Evolutionary conservation across 2,888 invertebrate genomes (phyloP), one percentile per base, ranked within the genome.

Genomic region (Margaritifera margaritifera): DNA sequence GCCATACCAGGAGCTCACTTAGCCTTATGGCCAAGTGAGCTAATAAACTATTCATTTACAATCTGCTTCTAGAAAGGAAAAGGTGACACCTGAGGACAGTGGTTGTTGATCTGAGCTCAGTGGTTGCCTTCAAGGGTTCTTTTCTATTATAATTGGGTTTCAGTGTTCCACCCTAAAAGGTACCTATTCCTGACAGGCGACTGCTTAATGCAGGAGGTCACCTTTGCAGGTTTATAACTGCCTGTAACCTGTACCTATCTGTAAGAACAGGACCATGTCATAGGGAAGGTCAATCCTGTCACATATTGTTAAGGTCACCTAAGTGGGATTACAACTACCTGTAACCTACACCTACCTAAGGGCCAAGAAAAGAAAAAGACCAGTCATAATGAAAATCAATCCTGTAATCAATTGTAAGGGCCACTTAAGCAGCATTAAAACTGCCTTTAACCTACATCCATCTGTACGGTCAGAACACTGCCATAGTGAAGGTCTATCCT

Each of bases 281-380:
- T 99, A 99, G 90, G 99, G 99, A 50, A 95, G 91, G 85, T 96
- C 93, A 53, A 96, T 96, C 94, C 99, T 97, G 85, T 98, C 96
- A 74, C 95, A 94, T 86, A 98, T 96, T 0, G 95, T 95, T 80
- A 99, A 92, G 0, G 98, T 95, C 88, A 98, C n/a, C 0, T 98
- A 99, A 1, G 95, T 95, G 85, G 95, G n/a, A n/a, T 95, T 87
- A 99, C 99, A 89, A 96, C 97, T 75, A 99, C 99, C 91, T 99
- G 99, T 90, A 99, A 99, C 72, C n/a, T 96, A 93, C 0, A 96
- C 94, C 90, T 99, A 99, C 88, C n/a, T 89, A 88, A 99, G 91
- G 0, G 95, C 95, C 2, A 95, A 95, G 56, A 99, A n/a, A n/a
- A n/a, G n/a, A n/a, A n/a, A n/a, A n/a, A n/a, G n/a, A 96, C 89